Evolutionary conservation across 2,797 vertebrate species (phyloP), one percentile per base, ranked within the genome.

Genomic region (Salarias fasciatus): DNA sequence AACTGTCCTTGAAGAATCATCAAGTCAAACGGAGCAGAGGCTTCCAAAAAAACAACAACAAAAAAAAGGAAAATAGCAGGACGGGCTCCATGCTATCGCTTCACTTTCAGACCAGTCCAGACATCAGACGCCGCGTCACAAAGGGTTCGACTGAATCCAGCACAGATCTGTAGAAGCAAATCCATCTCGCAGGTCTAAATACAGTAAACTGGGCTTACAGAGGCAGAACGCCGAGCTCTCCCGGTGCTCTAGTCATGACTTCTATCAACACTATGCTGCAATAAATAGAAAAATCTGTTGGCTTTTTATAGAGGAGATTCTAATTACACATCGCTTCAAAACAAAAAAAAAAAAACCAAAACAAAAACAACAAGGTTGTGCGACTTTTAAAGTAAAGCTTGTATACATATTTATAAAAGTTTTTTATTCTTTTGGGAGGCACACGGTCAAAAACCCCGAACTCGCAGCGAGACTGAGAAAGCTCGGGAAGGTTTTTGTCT

Each of bases 221-320:
- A 24, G 18, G 18, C 18, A 24, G 24, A 24, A 24, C 18, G 3
- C 24, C 2, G 18, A 24, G 15, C 55, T 28, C 69, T 48, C 67
- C 54, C 51, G 71, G 63, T 59, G 15, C 38, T 63, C 50, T 54
- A 70, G 38, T 45, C 28, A 51, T 44, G 7, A 63, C 38, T 51
- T 61, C 31, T 58, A 40, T 45, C 43, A 76, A 71, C 71, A 72
- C 62, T 57, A 59, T 70, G 59, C 51, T 81, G 76, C 69, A 91
- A 90, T 90, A 91, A 90, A 91, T 90, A 91, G 79, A 86, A 84
- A 85, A 80, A 77, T 82, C 76, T 88, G 66, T 80, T 81, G 73
- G 76, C 81, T 84, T 82, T 79, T 70, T 76, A 63, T 75, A 67
- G 70, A 83, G 72, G 48, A 78, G 80, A 64, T 59, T 83, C 60